Conservation (phyloP, 2,888 invertebrate genomes). For the Drosophila anceps region DNA sequence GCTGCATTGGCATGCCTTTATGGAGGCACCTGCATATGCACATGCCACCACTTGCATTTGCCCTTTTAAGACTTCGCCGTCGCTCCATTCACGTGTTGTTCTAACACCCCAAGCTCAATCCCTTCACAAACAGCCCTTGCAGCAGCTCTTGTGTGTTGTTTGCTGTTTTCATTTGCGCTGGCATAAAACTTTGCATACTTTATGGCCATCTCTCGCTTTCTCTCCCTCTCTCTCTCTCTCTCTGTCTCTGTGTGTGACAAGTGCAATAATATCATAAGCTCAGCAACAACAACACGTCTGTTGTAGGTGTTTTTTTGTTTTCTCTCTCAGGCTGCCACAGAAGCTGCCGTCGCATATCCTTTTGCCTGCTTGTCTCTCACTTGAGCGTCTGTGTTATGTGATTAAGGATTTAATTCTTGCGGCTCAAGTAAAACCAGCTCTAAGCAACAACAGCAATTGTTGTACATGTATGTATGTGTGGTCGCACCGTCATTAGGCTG, state of each 20-base stretch:
- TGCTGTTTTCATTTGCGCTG: conserved; percentile 76
- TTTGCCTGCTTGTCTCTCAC: conserved; percentile 31
- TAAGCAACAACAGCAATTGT: not conserved
- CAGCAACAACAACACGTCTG: conserved; percentile 52
- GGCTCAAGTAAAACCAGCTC: conserved; percentile 36
- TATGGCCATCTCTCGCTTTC: conserved; percentile 42
- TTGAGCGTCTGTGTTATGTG: conserved; percentile 73
- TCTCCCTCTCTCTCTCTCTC: not conserved
- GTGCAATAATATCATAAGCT: conserved; percentile 79
- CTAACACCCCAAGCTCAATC: conserved; percentile 1
- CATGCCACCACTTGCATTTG: conserved; percentile 46
- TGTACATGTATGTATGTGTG: conserved; percentile 10
- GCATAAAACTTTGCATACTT: conserved; percentile 80
- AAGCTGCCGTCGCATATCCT: conserved; percentile 15
- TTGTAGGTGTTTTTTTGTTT: conserved; percentile 35
- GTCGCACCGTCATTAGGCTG: conserved; percentile 51
- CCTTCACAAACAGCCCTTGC: not conserved
- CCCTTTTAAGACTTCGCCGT: conserved; percentile 9
- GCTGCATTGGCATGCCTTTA: conserved; percentile 66
- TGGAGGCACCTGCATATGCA: conserved; percentile 29
- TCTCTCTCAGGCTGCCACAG: conserved; percentile 20
- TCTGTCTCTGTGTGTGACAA: conserved; percentile 52
- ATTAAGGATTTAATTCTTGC: conserved; percentile 77
- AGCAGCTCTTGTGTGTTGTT: conserved; percentile 47
- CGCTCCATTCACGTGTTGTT: not conserved